phyloP scores from a whole-genome alignment of 1,140 invertebrate species.

The Diorhabda sublineata region DNA sequence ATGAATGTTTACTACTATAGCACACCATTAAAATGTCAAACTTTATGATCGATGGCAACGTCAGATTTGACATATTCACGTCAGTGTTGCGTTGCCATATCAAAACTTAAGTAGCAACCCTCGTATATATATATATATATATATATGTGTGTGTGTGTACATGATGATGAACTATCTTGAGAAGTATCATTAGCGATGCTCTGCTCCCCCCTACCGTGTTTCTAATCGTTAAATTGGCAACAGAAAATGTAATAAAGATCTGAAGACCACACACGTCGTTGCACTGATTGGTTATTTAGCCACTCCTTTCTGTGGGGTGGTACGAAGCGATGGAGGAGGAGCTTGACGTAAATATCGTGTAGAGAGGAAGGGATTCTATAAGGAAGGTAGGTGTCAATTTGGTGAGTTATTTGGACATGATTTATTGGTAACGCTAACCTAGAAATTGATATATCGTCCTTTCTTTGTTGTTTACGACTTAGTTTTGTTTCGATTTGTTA shows the following conservation, averaged over 20 bases:
- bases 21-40: no score
- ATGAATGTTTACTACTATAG: no score
- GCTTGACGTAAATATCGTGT: slow-evolving; percentile 10
- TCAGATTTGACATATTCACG: no score
- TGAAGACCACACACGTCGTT: slow-evolving; percentile 46
- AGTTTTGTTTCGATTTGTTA: slow-evolving; percentile 31
- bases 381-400: slow-evolving; percentile 35
- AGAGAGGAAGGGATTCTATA: slow-evolving; percentile 12
- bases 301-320: slow-evolving; percentile 22
- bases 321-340: slow-evolving; percentile 6
- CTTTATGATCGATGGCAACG: no score
- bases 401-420: slow-evolving; percentile 27
- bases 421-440: slow-evolving; percentile 28
- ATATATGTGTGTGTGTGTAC: no score
- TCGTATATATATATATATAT: no score
- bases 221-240: slow-evolving; percentile 45
- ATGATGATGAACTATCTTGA: slow-evolving; percentile 1
- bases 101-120: no score
- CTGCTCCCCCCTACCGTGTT: slow-evolving; percentile 22
- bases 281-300: slow-evolving; percentile 41
- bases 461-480: slow-evolving; percentile 26
- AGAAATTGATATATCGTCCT: slow-evolving; percentile 31
- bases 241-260: slow-evolving; percentile 44
- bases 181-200: slow-evolving; percentile 19
- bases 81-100: no score